Evolutionary conservation across 1,140 invertebrate species (phyloP).

Genomic region (Agrypnia vestita): DNA sequence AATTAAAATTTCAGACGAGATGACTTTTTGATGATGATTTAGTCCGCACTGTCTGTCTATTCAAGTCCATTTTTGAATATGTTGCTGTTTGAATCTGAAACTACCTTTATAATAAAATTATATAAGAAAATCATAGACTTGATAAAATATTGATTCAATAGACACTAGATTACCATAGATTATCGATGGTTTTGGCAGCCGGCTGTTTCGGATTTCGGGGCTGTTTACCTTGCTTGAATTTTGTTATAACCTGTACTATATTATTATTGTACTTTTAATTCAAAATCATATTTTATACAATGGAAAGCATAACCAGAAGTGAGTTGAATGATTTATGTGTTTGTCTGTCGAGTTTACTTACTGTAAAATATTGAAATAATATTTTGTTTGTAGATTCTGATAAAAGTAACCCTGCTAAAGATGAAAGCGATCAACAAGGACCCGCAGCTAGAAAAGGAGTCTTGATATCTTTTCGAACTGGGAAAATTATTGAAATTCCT

Average conservation of each 20-base stretch:
- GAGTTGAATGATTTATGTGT: conserved; percentile 11
- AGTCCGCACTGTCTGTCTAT: no score
- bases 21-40: no score
- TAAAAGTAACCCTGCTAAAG: conserved; percentile 65
- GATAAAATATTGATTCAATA: no score
- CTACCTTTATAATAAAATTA: no score
- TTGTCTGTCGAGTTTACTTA: not conserved
- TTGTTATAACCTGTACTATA: not conserved
- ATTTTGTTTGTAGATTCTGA: conserved; percentile 66
- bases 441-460: conserved; percentile 85
- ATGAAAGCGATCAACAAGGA: conserved; percentile 81
- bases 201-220: not conserved
- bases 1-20: no score
- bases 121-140: no score
- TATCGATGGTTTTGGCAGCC: conserved; percentile 12
- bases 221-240: not conserved
- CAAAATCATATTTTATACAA: not conserved
- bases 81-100: no score
- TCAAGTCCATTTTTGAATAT: no score
- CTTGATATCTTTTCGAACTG: conserved; percentile 85
- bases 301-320: conserved; percentile 40
- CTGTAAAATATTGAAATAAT: not conserved
- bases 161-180: no score
- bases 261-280: not conserved
- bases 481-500: conserved; percentile 88